Evolutionary conservation across 2,113 vertebrate species (phyloP).

Genomic region (Malurus melanocephalus): DNA sequence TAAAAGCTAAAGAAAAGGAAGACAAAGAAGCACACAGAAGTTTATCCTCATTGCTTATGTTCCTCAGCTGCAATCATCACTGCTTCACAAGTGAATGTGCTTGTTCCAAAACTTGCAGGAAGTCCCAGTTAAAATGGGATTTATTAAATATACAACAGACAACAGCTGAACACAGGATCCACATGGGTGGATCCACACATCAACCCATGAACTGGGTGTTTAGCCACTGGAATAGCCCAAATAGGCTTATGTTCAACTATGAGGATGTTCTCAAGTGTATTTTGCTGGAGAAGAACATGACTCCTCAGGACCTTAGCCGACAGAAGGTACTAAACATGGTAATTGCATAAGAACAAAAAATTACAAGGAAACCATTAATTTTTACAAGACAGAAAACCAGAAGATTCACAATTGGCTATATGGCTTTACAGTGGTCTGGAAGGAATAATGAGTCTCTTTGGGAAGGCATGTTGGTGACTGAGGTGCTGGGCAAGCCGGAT

Average conservation of each 20-base stretch:
- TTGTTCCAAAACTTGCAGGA: neutral
- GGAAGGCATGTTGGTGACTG: fast-evolving
- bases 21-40: neutral
- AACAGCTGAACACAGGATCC: neutral
- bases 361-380: neutral
- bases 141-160: neutral
- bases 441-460: neutral
- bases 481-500: neutral
- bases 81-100: neutral
- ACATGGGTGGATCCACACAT: neutral
- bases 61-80: neutral
- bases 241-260: neutral
- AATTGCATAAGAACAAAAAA: neutral
- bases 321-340: neutral
- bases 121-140: neutral
- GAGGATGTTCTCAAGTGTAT: neutral
- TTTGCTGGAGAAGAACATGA: neutral
- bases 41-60: neutral
- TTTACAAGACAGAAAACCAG: neutral
- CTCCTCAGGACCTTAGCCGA: neutral
- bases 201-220: neutral
- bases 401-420: neutral
- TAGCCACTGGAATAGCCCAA: neutral
- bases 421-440: neutral
- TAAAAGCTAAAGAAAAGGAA: neutral